Conservation (phyloP, 2,113 vertebrate species). For the Tupaia tana region DNA sequence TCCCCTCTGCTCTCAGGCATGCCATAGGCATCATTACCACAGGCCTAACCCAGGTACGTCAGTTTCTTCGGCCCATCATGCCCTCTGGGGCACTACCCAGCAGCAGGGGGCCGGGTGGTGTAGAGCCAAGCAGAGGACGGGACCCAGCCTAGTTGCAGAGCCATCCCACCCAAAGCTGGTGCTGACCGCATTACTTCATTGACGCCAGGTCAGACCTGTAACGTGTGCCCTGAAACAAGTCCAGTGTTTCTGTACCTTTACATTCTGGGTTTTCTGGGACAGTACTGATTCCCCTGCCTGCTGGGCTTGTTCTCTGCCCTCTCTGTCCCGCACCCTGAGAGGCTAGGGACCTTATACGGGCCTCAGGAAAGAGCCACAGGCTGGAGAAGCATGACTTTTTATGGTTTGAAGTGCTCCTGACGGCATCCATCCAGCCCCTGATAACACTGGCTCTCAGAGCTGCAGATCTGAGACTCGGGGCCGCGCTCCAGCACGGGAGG, state of each 20-base stretch:
- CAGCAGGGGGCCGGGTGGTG: not conserved
- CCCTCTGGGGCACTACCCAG: not conserved
- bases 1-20: not conserved
- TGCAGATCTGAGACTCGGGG: not conserved
- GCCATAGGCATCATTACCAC: not conserved
- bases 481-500: not conserved
- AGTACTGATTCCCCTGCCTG: not conserved
- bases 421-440: conserved; percentile 43
- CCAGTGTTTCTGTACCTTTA: not conserved
- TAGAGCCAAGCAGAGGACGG: not conserved
- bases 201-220: not conserved
- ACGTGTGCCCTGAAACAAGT: not conserved
- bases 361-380: conserved; percentile 5
- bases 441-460: conserved; percentile 44
- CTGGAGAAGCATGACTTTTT: conserved; percentile 72
- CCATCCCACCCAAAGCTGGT: not conserved
- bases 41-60: not conserved
- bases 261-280: not conserved
- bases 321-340: not conserved
- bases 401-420: conserved; percentile 65
- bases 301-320: not conserved
- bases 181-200: not conserved
- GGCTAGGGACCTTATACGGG: not conserved
- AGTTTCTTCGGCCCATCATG: fast-evolving
- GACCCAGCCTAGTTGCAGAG: not conserved